These are phyloP conservation scores for Trogon melanurus DNA, from an alignment of 2,113 vertebrate genomes.

Conservation along the genomic window DNA sequence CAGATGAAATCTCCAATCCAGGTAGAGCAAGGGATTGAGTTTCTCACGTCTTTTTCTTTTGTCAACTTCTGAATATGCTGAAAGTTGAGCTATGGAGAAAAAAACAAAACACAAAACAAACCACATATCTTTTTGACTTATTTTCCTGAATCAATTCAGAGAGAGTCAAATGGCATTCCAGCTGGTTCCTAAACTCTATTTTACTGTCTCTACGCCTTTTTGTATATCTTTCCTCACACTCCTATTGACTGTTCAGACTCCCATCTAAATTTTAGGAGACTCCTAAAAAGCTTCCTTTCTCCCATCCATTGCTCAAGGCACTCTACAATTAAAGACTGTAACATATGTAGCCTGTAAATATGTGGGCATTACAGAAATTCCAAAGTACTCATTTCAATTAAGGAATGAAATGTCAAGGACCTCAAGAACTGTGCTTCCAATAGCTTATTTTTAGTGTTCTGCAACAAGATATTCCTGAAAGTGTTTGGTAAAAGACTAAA, in stretches of 20 bases:
- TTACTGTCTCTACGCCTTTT: neutral
- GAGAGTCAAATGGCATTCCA: neutral
- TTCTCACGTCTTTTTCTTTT: neutral
- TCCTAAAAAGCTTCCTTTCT: neutral
- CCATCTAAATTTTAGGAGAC: neutral
- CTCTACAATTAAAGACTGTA: neutral
- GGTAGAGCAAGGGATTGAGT: neutral
- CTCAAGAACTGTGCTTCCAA: neutral
- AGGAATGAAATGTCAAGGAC: neutral
- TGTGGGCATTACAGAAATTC: neutral
- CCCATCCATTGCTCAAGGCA: neutral
- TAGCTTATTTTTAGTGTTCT: neutral
- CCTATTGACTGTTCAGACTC: neutral
- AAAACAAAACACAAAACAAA: too few relatives aligned
- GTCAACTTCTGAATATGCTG: neutral
- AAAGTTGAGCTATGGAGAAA: neutral
- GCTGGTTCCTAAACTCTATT: neutral
- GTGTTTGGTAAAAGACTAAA: slow-evolving; percentile 11
- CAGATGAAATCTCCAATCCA: neutral
- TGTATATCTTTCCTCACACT: neutral
- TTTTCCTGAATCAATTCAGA: neutral
- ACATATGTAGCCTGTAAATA: neutral
- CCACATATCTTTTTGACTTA: neutral
- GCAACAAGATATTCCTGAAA: neutral
- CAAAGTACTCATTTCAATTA: neutral